phyloP scores from a whole-genome alignment of 2,888 invertebrate genomes.

The Eupsilia transversa region DNA sequence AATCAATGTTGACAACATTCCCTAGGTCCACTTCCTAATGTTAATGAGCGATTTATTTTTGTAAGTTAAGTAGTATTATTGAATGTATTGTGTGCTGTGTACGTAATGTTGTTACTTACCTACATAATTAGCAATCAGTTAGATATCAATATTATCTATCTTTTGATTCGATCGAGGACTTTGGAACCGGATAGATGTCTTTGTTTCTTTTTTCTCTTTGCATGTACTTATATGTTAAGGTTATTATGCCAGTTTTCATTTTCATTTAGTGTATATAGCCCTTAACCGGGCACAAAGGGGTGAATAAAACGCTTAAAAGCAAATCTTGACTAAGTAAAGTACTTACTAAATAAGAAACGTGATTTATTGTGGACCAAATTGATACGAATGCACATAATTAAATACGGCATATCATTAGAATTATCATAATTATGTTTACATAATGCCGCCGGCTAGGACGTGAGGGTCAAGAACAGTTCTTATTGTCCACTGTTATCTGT shows the following conservation, averaged over 20 bases:
- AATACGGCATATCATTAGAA: neutral
- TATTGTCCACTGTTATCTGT: constrained; percentile 3
- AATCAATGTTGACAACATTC: neutral
- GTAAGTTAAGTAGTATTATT: neutral
- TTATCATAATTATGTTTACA: neutral
- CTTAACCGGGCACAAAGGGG: neutral
- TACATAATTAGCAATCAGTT: neutral
- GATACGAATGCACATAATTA: neutral
- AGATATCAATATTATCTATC: constrained; percentile 5
- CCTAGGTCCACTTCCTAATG: constrained; percentile 9
- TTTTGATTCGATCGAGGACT: constrained; percentile 5
- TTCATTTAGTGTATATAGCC: neutral
- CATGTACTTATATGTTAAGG: too few species aligned
- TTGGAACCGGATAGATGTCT: constrained; percentile 8
- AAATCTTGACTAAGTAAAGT: too few species aligned
- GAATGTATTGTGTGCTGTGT: neutral
- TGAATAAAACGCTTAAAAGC: too few species aligned
- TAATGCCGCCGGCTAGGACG: neutral
- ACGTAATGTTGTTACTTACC: neutral
- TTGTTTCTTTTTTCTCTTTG: neutral
- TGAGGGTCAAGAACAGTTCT: constrained; percentile 15
- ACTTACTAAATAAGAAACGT: neutral
- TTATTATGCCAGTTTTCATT: neutral
- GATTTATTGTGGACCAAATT: neutral
- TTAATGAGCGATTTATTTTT: neutral